A percentile compares a stretch with the other conserved stretches of the same genome.
Conservation (phyloP, 2,888 invertebrate genomes). For the Catocala nupta region DNA sequence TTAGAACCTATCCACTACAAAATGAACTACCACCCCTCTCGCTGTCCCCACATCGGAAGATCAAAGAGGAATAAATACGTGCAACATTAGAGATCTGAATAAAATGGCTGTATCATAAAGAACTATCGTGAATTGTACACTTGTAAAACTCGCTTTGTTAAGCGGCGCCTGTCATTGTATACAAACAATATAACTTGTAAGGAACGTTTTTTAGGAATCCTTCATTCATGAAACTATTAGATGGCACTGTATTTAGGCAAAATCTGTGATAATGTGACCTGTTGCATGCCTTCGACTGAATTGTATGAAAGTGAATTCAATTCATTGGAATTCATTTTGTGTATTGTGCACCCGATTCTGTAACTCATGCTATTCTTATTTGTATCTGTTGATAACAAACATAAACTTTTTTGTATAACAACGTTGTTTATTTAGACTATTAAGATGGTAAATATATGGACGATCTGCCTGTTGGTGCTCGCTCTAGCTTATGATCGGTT, state of each 20-base stretch:
- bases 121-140: slow-evolving; percentile 86
- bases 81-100: slow-evolving; percentile 70
- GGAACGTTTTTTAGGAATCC: slow-evolving; percentile 86
- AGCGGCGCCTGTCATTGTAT: slow-evolving; percentile 82
- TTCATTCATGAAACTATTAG: slow-evolving; percentile 83
- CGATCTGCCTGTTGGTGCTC: too few relatives aligned
- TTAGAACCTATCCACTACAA: slow-evolving; percentile 78
- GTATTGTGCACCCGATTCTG: slow-evolving; percentile 31
- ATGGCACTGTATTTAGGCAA: slow-evolving; percentile 77
- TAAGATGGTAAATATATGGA: too few relatives aligned
- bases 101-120: slow-evolving; percentile 81
- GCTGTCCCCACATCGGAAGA: slow-evolving; percentile 46
- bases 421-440: neutral
- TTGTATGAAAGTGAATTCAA: slow-evolving; percentile 65
- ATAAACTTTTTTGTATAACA: slow-evolving; percentile 4
- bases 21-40: slow-evolving; percentile 62
- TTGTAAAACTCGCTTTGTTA: slow-evolving; percentile 84
- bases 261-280: slow-evolving; percentile 80
- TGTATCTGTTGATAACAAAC: slow-evolving; percentile 3
- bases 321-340: slow-evolving; percentile 52
- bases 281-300: slow-evolving; percentile 69
- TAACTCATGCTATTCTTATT: slow-evolving; percentile 25
- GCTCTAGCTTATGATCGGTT: too few relatives aligned
- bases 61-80: slow-evolving; percentile 56
- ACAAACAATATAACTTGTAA: slow-evolving; percentile 86